phyloP scores from a whole-genome alignment of 2,113 vertebrate species.

The Canis aureus region DNA sequence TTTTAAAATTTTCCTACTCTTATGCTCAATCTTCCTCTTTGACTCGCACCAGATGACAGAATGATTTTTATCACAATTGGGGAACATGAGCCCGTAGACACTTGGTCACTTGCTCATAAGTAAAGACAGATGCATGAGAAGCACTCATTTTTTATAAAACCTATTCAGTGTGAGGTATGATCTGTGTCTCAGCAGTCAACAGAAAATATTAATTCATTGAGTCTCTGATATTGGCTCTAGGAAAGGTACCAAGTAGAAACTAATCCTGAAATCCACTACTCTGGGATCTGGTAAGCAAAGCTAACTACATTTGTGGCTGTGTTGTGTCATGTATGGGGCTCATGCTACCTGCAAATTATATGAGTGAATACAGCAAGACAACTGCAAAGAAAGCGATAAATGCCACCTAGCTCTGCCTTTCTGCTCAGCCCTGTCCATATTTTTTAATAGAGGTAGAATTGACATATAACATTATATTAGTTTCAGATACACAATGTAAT shows the following conservation, averaged over 20 bases:
- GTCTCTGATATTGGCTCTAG: background rate
- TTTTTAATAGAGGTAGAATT: background rate
- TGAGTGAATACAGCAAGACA: background rate
- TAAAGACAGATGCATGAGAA: background rate
- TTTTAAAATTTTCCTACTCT: background rate
- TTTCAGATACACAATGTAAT: background rate
- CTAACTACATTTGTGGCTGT: background rate
- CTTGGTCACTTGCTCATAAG: background rate
- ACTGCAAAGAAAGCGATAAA: background rate
- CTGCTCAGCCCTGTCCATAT: background rate
- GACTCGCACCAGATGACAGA: background rate
- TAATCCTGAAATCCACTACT: background rate
- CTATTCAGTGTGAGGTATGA: background rate
- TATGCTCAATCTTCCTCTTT: background rate
- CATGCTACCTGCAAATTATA: background rate
- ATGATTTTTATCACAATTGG: background rate
- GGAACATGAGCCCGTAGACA: background rate
- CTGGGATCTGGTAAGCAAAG: background rate
- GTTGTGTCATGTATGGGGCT: background rate
- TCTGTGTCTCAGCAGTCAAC: background rate
- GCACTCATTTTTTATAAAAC: background rate
- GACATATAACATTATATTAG: background rate
- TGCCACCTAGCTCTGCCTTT: background rate
- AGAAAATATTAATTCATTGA: background rate
- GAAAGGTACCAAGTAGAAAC: background rate